Evolutionary conservation across 2,797 vertebrate genomes (phyloP).

Genomic region (Adelosebastes latens): DNA sequence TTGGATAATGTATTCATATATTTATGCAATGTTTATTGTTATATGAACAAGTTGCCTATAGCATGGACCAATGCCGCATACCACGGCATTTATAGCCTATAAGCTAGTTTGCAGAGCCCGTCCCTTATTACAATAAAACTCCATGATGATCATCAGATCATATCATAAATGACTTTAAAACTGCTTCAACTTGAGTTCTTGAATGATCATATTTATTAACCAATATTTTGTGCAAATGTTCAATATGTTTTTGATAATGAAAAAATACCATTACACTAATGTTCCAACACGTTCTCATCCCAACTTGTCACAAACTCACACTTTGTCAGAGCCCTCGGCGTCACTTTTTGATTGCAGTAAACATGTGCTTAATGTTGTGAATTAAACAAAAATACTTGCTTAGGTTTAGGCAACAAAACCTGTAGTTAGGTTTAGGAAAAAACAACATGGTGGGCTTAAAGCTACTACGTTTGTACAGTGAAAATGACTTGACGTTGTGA

Average conservation of each 20-base stretch:
- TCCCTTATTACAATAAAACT: background rate
- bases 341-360: too few relatives aligned
- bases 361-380: too few relatives aligned
- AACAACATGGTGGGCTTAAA: too few relatives aligned
- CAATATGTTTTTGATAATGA: background rate
- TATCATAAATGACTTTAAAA: background rate
- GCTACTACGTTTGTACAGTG: too few relatives aligned
- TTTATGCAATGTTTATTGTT: background rate
- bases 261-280: background rate
- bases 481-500: accelerated
- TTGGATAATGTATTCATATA: background rate
- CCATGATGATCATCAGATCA: background rate
- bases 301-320: accelerated
- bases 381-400: too few relatives aligned
- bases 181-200: background rate
- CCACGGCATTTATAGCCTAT: background rate
- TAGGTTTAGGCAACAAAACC: too few relatives aligned
- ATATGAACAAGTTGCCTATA: background rate
- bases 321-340: too few relatives aligned
- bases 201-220: background rate
- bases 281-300: too few relatives aligned
- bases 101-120: too few relatives aligned
- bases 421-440: too few relatives aligned
- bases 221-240: background rate
- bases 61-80: background rate